These are phyloP conservation scores for Pterobdella sp. DNA, from an alignment of 2,888 invertebrate species.

Conservation along the genomic window DNA sequence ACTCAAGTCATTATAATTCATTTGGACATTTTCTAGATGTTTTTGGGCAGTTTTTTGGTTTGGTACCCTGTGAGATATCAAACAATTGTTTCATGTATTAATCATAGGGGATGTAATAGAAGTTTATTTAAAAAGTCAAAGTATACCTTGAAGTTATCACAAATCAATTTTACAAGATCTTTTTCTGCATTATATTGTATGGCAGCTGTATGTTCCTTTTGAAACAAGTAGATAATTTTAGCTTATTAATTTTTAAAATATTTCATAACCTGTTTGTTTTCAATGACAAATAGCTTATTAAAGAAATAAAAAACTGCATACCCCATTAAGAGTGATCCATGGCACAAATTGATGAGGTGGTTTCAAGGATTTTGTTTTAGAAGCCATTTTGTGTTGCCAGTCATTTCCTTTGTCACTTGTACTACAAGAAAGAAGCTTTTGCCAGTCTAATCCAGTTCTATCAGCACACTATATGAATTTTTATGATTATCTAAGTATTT, in stretches of 20 bases:
- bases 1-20: too few relatives aligned
- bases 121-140: neutral
- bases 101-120: neutral
- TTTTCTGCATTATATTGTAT: conserved; percentile 11
- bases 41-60: neutral
- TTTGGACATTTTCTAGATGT: too few relatives aligned
- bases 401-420: conserved; percentile 42
- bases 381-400: conserved; percentile 47
- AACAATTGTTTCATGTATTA: neutral
- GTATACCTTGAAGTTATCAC: conserved; percentile 20
- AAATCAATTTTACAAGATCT: conserved; percentile 19
- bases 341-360: conserved; percentile 48
- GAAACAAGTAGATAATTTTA: neutral
- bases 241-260: neutral
- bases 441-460: conserved; percentile 38
- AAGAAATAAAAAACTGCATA: conserved; percentile 30
- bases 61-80: conserved; percentile 11
- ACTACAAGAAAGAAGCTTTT: conserved; percentile 42
- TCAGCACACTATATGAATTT: conserved; percentile 41
- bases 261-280: neutral
- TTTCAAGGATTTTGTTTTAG: conserved; percentile 42
- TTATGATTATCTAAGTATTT: neutral
- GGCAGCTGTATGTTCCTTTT: conserved; percentile 18
- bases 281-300: neutral
- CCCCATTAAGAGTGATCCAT: conserved; percentile 50